Evolutionary conservation across 1,140 invertebrate genomes (phyloP).

Genomic region (Drosophila ogumai): DNA sequence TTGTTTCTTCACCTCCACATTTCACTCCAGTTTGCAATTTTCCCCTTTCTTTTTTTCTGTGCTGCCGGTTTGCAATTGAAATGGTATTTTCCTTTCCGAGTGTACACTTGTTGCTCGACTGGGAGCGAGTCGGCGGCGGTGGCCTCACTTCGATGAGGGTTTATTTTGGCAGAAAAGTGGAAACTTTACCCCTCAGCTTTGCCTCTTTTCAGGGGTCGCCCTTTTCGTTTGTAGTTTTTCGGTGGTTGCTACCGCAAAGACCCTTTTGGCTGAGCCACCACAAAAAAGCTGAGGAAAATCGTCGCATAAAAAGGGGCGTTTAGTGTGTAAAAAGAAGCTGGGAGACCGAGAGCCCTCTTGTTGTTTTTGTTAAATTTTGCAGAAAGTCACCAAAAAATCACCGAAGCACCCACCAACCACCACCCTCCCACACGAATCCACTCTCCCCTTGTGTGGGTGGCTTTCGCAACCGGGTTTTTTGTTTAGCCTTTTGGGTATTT

Average conservation of each 20-base stretch:
- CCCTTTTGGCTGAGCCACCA: constrained; percentile 30
- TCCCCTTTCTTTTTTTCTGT: not conserved
- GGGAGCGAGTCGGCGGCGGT: not conserved
- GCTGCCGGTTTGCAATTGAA: constrained; percentile 43
- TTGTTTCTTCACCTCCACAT: constrained; percentile 26
- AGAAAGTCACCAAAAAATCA: constrained; percentile 71
- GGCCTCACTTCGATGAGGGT: constrained; percentile 34
- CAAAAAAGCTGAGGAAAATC: constrained; percentile 64
- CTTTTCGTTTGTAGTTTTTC: constrained; percentile 59
- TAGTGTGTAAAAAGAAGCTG: constrained; percentile 63
- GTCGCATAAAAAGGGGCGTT: constrained; percentile 75
- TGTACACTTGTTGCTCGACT: constrained; percentile 67
- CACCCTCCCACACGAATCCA: not conserved
- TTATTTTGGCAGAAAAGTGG: constrained; percentile 61
- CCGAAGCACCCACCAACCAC: constrained; percentile 3
- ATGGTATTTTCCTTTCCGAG: constrained; percentile 55
- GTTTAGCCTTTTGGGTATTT: constrained; percentile 83
- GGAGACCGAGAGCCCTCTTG: constrained; percentile 46
- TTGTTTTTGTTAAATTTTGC: constrained; percentile 84
- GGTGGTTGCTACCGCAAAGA: constrained; percentile 63
- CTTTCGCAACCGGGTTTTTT: constrained; percentile 65
- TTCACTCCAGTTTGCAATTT: constrained; percentile 40
- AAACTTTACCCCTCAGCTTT: constrained; percentile 45
- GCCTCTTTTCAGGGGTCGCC: not conserved
- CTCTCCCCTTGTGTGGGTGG: constrained; percentile 33